Evolutionary conservation across 2,888 invertebrate species (phyloP), one percentile per base, ranked within the genome.

Genomic region (Epicampocera succincta): DNA sequence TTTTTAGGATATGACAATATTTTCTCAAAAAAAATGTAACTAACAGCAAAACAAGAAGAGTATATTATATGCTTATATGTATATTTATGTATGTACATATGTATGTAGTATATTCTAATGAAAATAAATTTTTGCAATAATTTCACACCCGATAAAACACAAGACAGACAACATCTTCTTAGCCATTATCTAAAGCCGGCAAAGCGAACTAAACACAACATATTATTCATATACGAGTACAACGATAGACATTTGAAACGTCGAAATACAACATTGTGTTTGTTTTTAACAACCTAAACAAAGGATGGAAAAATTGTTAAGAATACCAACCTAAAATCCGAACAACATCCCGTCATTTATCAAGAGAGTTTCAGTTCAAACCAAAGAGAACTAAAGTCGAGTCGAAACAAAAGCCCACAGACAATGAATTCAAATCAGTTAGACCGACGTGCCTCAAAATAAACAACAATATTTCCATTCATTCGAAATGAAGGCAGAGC

Each of bases 381-480:
- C 33, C 33, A 33, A 33, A 5, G 8, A 8, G 63, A 76, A 33
- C 0, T 13, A 63, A 25, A 19, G 9, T 40, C 11, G 65, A 19
- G 9, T 40, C 11, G 65, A 46, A 48, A 46, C 13, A 65, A 65
- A 58, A 66, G 66, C 25, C 21, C 42, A 66, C 58, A 72, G 42
- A 78, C 50, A 78, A 73, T 66, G 52, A 78, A 66, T 52, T n/a
- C 33, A 65, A 60, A 52, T 72, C 65, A 60, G 52, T 60, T 72
- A 71, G 71, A n/a, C n/a, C n/a, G n/a, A 78, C 52, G 33, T 72
- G 66, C 72, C 72, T 78, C 66, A 60, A 72, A 78, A 66, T 17
- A 56, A 19, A 44, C 56, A 50, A 54, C 44, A 69, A 69, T 69
- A 25, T 46, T 38, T 65, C 46, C 61, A 44, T 73, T 54, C 48